Evolutionary conservation across 2,888 invertebrate genomes (phyloP), one percentile per base, ranked within the genome.

Genomic region (Isotomurus palustris): DNA sequence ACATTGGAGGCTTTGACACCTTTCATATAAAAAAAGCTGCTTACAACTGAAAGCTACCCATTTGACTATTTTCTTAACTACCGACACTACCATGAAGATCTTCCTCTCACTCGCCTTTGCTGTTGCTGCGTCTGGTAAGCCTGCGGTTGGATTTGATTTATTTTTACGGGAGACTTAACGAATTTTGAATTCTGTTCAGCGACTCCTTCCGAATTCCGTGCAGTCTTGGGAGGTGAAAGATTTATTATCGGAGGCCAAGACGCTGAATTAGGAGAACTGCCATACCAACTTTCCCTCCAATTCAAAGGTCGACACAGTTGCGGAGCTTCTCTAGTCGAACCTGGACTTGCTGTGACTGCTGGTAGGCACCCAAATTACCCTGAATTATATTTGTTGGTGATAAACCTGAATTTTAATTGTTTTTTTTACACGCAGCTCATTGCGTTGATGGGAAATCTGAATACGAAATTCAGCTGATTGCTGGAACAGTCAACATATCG

Each of bases 211-310:
- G 19, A 28, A 2, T 36, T 38, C 28, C 27, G 55, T 32, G 47
- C 52, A 21, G 36, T 60, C 25, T 40, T 29, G 36, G 53, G 44
- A 21, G 40, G 40, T 40, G 49, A 22, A 12, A 17, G 35, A 5
- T 6, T 10, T 47, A 61, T 61, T 47, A 45, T 61, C 22, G 61
- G 61, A 40, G 61, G 61, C 38, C 43, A 58, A 27, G 29, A 44
- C 14, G 58, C 56, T 25, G 17, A 2, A 1, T 41, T 48, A 38
- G 58, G 62, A 3, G 48, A 61, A 41, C 41, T 62, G n/a, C 55
- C 55, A 3, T 62, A 58, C 45, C 62, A 62, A 27, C 14, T 54
- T 17, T 14, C 25, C 19, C 29, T 54, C n/a, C 47, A n/a, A 14
- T 12, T 24, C 22, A 6, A 12, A 2, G 38, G 47, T 3, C 6